Evolutionary conservation across 2,113 vertebrate genomes (phyloP), one percentile per base, ranked within the genome.

Genomic region (Nannobrachium achirus): DNA sequence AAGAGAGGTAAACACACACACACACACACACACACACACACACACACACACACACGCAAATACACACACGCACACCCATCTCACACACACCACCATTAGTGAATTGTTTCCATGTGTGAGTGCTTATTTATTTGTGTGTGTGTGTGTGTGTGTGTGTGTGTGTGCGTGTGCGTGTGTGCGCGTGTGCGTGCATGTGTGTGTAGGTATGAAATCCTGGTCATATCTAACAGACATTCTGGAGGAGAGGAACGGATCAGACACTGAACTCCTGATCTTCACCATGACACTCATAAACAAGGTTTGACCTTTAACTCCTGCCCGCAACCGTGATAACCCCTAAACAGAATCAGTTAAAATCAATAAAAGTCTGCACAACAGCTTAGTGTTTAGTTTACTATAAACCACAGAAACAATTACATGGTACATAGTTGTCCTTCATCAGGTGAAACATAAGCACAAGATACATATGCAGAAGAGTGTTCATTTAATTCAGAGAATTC

Each of bases 231-330:
- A 94, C 2, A 89, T 99, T 60, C 89, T 99, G 66, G 90, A 95
- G 66, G 96, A 95, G 81, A 94, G 87, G 80, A 95, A 94, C 0
- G 95, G 94, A 0, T 69, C 94, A 0, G 97, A 99, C 79, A 88
- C 92, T 0, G 98, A 99, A 85, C 92, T 99, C 48, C 85, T 97
- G 56, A 93, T 98, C 48, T 97, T 94, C 6, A 61, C 95, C 13
- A 94, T 98, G 93, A 96, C 95, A 0, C 93, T 99, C 50, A 96
- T 99, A 78, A 99, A 99, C 90, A 99, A 99, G 95, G 97, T 98
- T 49, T 11, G 25, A 3, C 25, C 25, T 33, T 33, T 33, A 33
- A 33, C 25, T 5, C 25, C 25, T 33, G 25, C 25, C 25, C 25
- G 2, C 20, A 25, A 5, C 25, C 25, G 6, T 33, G 25, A 33